These are phyloP conservation scores for Oreocharis arfaki DNA, from an alignment of 2,113 vertebrate genomes.

Conservation along the genomic window DNA sequence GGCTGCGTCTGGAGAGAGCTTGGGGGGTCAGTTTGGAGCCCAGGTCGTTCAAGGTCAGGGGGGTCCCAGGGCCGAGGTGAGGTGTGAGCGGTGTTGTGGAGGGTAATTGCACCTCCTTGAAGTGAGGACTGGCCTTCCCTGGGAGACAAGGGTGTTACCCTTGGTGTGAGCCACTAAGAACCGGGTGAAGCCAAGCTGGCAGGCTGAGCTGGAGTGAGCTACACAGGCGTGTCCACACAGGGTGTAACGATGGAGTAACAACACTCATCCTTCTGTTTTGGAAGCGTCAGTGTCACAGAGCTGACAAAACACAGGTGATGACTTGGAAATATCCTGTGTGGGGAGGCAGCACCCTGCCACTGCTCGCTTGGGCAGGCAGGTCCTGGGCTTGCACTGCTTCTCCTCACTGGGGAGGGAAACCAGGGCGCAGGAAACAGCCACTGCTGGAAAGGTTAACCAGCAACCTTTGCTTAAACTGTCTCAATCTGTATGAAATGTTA, in stretches of 20 bases:
- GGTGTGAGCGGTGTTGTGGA: accelerated
- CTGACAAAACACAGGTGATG: not conserved
- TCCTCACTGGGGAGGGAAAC: not conserved
- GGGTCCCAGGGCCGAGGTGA: not conserved
- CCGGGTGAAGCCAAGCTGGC: not conserved
- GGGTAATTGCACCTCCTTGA: not conserved
- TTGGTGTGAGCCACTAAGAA: not conserved
- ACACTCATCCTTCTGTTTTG: accelerated
- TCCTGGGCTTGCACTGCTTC: not conserved
- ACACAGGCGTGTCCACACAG: accelerated
- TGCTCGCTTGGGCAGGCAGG: accelerated
- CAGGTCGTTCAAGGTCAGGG: not conserved
- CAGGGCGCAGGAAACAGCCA: not conserved
- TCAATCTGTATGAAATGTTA: constrained; percentile 66
- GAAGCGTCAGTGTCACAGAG: not conserved
- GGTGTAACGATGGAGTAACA: too few relatives aligned
- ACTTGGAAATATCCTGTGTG: not conserved
- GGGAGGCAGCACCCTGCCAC: not conserved
- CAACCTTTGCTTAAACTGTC: constrained; percentile 61
- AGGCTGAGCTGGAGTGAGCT: not conserved
- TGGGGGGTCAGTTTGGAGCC: not conserved
- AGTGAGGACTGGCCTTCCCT: not conserved
- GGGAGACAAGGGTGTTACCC: too few relatives aligned
- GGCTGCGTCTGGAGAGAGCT: not conserved
- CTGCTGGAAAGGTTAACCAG: constrained; percentile 45